Evolutionary conservation across 2,797 vertebrate genomes (phyloP).

Genomic region (Sebastes ruberrimus): DNA sequence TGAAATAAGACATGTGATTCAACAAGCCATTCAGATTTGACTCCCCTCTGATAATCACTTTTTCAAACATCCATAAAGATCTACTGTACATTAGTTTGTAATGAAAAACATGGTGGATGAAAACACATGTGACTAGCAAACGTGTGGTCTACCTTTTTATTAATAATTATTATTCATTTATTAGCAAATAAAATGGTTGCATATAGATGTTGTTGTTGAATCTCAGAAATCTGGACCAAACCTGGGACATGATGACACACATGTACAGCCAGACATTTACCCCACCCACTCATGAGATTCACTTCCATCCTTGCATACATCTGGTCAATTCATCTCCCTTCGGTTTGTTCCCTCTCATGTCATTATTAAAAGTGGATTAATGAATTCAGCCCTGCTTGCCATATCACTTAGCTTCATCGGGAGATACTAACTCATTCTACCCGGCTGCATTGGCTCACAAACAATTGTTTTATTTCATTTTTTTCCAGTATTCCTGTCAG

Average conservation of each 20-base stretch:
- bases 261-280: neutral
- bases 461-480: neutral
- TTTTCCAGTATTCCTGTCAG: neutral
- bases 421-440: neutral
- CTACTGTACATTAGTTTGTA: no score
- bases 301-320: neutral
- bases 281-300: neutral
- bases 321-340: neutral
- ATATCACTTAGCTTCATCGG: neutral
- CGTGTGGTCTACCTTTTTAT: neutral
- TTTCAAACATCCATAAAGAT: no score
- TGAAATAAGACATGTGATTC: no score
- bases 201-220: neutral
- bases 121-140: no score
- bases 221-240: neutral
- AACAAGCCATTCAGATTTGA: no score
- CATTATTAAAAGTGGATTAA: neutral
- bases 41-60: no score
- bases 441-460: neutral
- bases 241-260: constrained; percentile 4
- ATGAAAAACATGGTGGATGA: no score
- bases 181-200: neutral
- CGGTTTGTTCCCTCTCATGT: neutral
- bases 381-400: neutral
- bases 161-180: neutral